These are phyloP conservation scores for Chrysodeixis includens DNA, from an alignment of 2,888 invertebrate species.

Conservation along the genomic window DNA sequence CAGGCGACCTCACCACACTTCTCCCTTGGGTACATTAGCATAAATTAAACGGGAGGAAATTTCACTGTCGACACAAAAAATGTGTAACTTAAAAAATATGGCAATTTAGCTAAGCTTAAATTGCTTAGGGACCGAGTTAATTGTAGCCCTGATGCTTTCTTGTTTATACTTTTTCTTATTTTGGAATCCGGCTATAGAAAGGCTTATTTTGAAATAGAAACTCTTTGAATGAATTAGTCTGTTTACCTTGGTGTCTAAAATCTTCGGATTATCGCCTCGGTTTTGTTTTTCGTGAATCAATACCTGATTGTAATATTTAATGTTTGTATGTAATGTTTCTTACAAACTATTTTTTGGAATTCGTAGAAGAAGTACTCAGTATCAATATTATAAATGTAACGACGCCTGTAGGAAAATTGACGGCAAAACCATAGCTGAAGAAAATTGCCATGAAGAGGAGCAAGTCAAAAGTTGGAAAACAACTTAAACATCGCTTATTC, in stretches of 20 bases:
- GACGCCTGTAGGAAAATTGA: not conserved
- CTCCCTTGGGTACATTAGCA: conserved; percentile 51
- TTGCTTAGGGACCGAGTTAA: conserved; percentile 59
- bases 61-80: conserved; percentile 60
- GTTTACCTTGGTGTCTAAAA: conserved; percentile 7
- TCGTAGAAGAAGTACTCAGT: not conserved
- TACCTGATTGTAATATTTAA: not conserved
- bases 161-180: conserved; percentile 38
- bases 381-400: too few relatives aligned
- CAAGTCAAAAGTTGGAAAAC: not conserved
- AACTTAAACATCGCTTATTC: not conserved
- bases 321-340: too few relatives aligned
- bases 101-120: conserved; percentile 62
- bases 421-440: not conserved
- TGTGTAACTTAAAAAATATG: conserved; percentile 62
- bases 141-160: conserved; percentile 50
- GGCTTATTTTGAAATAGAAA: conserved; percentile 10
- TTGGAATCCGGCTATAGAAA: conserved; percentile 24
- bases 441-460: not conserved
- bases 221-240: conserved; percentile 34
- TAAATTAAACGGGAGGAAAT: conserved; percentile 60
- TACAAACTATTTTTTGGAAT: not conserved
- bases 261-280: not conserved
- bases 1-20: conserved; percentile 13
- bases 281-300: not conserved